Percentiles rank a stretch among this genome's conserved stretches.
phyloP scores from a whole-genome alignment of 2,113 vertebrate species.

The Oophaga pumilio region DNA sequence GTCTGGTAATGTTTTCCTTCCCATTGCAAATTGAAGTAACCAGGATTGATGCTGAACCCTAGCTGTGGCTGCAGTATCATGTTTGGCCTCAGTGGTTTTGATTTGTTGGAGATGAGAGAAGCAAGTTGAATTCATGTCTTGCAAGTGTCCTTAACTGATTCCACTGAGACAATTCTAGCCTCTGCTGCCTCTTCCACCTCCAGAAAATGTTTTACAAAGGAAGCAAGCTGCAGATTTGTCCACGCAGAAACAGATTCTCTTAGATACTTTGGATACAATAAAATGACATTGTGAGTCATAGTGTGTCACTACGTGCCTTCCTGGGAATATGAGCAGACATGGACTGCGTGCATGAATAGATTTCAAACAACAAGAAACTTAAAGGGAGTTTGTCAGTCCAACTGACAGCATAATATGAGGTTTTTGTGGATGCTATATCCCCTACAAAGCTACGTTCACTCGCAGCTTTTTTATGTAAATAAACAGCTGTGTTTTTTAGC shows the following conservation, averaged over 20 bases:
- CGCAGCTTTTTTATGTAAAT: too few relatives aligned
- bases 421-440: too few relatives aligned
- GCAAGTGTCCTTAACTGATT: slow-evolving; percentile 33
- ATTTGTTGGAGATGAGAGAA: slow-evolving; percentile 24
- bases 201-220: background rate
- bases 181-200: background rate
- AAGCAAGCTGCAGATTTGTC: background rate
- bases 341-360: background rate
- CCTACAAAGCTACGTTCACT: too few relatives aligned
- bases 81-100: background rate
- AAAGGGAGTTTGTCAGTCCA: too few relatives aligned
- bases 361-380: background rate
- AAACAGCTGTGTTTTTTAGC: too few relatives aligned
- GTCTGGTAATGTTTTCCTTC: background rate
- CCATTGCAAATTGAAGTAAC: background rate
- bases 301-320: background rate
- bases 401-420: too few relatives aligned
- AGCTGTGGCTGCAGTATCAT: background rate
- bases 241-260: background rate
- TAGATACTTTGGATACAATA: background rate
- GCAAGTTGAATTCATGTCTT: slow-evolving; percentile 29
- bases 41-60: background rate
- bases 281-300: background rate
- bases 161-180: background rate
- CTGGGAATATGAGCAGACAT: background rate